Evolutionary conservation across 2,797 vertebrate species (phyloP).

Genomic region (Acanthurus leucopareius): DNA sequence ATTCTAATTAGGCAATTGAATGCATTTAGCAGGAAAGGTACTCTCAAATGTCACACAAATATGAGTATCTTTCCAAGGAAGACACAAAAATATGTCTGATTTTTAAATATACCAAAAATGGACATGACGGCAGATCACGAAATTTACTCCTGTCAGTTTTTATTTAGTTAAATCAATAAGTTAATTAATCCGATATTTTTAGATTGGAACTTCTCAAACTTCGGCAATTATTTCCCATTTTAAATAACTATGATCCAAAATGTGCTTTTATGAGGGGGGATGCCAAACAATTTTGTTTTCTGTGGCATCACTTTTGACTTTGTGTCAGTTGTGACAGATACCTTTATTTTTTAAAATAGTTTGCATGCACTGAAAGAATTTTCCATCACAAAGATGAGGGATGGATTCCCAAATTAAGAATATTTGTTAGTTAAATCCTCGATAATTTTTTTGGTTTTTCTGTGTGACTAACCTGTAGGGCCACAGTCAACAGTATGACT

Average conservation of each 20-base stretch:
- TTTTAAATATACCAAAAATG: background rate
- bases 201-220: background rate
- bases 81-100: background rate
- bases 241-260: background rate
- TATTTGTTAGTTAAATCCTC: background rate
- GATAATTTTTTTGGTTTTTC: background rate
- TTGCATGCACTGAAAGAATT: background rate
- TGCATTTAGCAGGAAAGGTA: background rate
- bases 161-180: too few relatives aligned
- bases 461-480: background rate
- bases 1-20: background rate
- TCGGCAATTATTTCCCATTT: too few relatives aligned
- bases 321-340: too few relatives aligned
- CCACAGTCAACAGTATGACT: background rate
- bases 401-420: background rate
- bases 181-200: background rate
- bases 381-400: background rate
- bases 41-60: background rate
- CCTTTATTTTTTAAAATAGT: background rate
- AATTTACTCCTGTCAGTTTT: too few relatives aligned
- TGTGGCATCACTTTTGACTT: background rate
- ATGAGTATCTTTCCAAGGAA: background rate
- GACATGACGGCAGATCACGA: background rate
- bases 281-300: background rate
- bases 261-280: too few relatives aligned